Evolutionary conservation across 2,113 vertebrate genomes (phyloP).

Genomic region (Heptranchias perlo): DNA sequence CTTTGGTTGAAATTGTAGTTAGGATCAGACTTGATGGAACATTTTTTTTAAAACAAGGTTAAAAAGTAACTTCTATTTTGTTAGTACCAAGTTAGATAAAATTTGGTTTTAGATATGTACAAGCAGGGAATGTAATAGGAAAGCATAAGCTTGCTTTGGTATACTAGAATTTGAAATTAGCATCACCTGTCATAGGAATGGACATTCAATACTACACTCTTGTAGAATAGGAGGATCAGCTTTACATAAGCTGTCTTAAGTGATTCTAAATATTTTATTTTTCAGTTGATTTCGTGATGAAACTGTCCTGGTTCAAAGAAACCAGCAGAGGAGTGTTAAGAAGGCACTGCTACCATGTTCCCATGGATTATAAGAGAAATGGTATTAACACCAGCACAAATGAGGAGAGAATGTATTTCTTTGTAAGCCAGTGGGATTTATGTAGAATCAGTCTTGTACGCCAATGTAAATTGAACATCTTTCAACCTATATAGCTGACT

Average conservation of each 20-base stretch:
- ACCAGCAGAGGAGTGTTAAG: constrained; percentile 1
- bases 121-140: too few species aligned
- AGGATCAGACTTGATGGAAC: too few species aligned
- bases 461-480: constrained; percentile 1
- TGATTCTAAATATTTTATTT: neutral
- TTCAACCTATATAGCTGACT: constrained; percentile 7
- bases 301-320: neutral
- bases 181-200: too few species aligned
- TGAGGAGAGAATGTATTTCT: constrained; percentile 26
- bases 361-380: constrained; percentile 2
- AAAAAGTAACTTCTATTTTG: too few species aligned
- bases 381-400: constrained; percentile 27
- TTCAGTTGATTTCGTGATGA: constrained; percentile 33
- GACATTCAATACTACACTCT: too few species aligned
- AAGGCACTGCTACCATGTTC: neutral
- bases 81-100: too few species aligned
- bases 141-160: too few species aligned
- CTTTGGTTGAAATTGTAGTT: too few species aligned
- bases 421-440: neutral
- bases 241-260: neutral
- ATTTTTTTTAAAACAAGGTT: too few species aligned
- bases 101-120: too few species aligned
- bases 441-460: neutral
- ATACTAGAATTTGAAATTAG: too few species aligned
- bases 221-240: too few species aligned